Base-by-base conservation (phyloP, 2,888 invertebrate genomes). In the Harpalus rubripes region DNA sequence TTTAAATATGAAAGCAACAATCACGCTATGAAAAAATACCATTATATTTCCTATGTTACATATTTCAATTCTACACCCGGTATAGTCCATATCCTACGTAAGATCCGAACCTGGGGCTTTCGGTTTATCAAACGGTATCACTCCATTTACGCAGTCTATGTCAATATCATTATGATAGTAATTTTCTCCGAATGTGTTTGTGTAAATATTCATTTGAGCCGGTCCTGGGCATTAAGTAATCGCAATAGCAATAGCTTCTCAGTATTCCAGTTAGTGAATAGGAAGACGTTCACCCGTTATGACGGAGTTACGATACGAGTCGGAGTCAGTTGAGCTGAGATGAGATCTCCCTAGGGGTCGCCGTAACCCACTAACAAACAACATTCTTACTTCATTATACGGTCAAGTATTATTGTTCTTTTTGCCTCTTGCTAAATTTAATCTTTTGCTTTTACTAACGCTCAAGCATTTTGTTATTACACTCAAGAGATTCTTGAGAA, bases 281-380 rank as follows among this genome's bases (percentile, higher is more conserved):
- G 44, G 72, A 74, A 74, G 72, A 74, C 72, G 72, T 74, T 74
- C 72, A 74, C 72, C 72, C 72, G 18, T 44, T 74, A 68, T 74
- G 72, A 74, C 10, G 41, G 18, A 74, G 72, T 18, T 68, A 41
- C 68, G 41, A 68, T 32, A 15, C 7, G 7, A 68, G 16, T 7
- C 1, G 63, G 8, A 63, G 63, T 10, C 63, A 22, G 22, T 7
- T 68, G 39, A 32, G 68, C 32, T 44, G 72, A 74, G 72, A 44
- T 74, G 72, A 74, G 44, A 74, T 74, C 72, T 74, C 72, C 72
- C 72, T 74, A 74, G 72, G 72, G 72, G 72, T 41, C 72, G 72
- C 18, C 44, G 44, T 74, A 74, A 72, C 68, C 68, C 68, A 72
- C 68, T 72, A 39, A 72, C 68, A 15, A 39, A 72, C 68, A 15